phyloP scores from a whole-genome alignment of 2,797 vertebrate genomes.

The Anguilla anguilla region DNA sequence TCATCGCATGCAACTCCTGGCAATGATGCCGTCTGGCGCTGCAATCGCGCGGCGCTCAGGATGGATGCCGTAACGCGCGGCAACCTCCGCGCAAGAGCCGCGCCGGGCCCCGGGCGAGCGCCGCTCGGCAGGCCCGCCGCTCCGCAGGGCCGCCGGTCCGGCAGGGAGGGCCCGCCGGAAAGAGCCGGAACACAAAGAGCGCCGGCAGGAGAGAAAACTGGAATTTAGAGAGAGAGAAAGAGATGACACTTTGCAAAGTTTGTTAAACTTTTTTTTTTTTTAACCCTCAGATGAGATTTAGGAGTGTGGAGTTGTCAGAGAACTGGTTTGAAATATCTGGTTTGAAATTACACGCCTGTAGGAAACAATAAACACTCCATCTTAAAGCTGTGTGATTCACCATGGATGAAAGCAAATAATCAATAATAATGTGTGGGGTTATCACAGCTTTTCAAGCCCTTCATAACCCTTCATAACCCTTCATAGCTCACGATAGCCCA shows the following conservation, averaged over 20 bases:
- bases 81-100: conserved; percentile 27
- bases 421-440: background rate
- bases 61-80: conserved; percentile 25
- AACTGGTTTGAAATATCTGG: background rate
- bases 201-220: background rate
- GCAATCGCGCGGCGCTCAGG: conserved; percentile 19
- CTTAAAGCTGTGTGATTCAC: background rate
- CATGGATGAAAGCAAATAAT: background rate
- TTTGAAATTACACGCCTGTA: background rate
- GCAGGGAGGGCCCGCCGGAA: background rate
- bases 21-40: conserved; percentile 9
- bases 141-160: background rate
- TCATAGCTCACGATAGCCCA: background rate
- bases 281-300: background rate
- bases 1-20: conserved; percentile 27
- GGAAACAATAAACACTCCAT: background rate
- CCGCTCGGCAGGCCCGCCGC: background rate
- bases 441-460: background rate
- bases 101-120: conserved; percentile 19
- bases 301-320: background rate
- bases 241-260: background rate
- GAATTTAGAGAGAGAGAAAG: background rate
- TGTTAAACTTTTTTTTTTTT: background rate
- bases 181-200: background rate
- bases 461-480: background rate